Base-by-base conservation (phyloP, 2,113 vertebrate species). In the Craseonycteris thonglongyai region DNA sequence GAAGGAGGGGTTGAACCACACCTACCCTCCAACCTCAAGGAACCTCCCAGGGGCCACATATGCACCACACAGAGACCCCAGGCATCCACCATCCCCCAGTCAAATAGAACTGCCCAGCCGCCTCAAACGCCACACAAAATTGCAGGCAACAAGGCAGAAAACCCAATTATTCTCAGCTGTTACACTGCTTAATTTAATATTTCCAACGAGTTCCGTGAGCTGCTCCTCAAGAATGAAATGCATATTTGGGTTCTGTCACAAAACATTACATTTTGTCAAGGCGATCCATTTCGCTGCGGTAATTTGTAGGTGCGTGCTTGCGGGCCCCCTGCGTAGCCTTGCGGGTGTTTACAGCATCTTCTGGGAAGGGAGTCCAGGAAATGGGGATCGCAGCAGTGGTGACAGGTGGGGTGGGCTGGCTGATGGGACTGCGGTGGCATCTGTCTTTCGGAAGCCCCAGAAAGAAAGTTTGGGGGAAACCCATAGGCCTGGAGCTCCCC, bases 121-220 rank as follows among this genome's bases (percentile, higher is more conserved):
- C 98, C 98, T 99, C 98, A 97, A 97, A 98, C 99, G 97, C 97
- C 97, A 93, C 98, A 98, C 96, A 97, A 98, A 98, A 99, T 99
- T 98, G 97, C 98, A 98, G 98, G 98, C 99, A 99, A 98, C 98
- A 97, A 99, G 99, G 99, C 99, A 99, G 99, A 99, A 99, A 99
- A 99, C 99, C 99, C 99, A 99, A 99, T 99, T 99, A 99, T 99
- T 99, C 99, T 99, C 99, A 98, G 99, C 99, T 99, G 99, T 99
- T 98, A 99, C 99, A 98, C 99, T 99, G 99, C 99, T 99, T 99
- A 99, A 99, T 99, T 99, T 99, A 99, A 99, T 99, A 99, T 99
- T 99, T 99, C 99, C 98, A 98, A 99, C 98, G 98, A 99, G 99
- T 97, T 98, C 98, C 98, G 98, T 97, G 98, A 98, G 84, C 98